Percentiles rank a stretch among this genome's conserved stretches.
Evolutionary conservation across 2,797 vertebrate species (phyloP).

Genomic region (Mormyrus proboscirostris): DNA sequence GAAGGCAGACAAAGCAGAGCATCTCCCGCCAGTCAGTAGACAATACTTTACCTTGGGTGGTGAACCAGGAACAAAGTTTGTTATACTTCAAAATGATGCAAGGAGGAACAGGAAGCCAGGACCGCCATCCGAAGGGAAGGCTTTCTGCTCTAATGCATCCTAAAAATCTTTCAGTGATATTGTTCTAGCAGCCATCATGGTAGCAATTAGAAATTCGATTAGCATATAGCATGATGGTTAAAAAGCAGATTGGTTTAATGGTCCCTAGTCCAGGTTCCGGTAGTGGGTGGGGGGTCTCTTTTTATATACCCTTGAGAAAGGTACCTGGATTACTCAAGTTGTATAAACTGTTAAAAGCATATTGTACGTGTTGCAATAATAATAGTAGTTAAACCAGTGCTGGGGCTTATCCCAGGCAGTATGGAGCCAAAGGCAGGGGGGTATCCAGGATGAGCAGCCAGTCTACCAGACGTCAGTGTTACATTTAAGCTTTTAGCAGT

Average conservation of each 20-base stretch:
- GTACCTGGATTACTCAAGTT: neutral
- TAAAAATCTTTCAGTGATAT: neutral
- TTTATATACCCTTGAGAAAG: neutral
- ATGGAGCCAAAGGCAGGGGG: neutral
- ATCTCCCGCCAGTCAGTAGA: neutral
- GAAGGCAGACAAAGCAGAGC: neutral
- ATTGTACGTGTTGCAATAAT: neutral
- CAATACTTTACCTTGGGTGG: neutral
- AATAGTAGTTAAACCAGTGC: neutral
- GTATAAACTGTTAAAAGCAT: neutral
- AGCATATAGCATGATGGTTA: neutral
- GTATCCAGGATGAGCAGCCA: neutral
- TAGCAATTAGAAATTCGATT: constrained; percentile 4
- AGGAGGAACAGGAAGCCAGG: neutral
- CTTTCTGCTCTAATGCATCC: neutral
- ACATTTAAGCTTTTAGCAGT: neutral
- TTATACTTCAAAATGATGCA: neutral
- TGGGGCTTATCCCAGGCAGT: neutral
- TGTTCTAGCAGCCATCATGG: neutral
- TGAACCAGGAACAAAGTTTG: neutral
- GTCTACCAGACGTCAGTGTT: neutral
- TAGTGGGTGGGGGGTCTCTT: neutral
- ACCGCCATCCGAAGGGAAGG: neutral
- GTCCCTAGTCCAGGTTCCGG: neutral
- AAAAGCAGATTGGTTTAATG: neutral